These are phyloP conservation scores for Falco concolor DNA, from an alignment of 2,797 vertebrate species.

Conservation along the genomic window DNA sequence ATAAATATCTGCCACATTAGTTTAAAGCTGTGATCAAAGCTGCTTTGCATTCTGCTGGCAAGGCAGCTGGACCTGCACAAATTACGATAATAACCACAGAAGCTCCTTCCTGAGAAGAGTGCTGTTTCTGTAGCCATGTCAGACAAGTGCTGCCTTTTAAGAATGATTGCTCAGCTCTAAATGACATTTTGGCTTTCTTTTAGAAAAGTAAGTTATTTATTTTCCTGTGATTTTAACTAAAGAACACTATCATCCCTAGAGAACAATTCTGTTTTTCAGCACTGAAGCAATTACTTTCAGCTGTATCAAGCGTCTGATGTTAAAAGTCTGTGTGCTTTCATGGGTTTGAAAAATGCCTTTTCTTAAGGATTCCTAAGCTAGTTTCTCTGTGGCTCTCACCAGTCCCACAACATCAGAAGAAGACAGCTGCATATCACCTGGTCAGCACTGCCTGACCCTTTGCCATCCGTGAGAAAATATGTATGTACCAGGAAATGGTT, in stretches of 20 bases:
- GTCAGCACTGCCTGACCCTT: not conserved
- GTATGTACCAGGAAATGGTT: not conserved
- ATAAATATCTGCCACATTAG: slow-evolving; percentile 55
- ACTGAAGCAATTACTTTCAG: slow-evolving; percentile 48
- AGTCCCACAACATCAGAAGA: not conserved
- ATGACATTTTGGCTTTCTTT: slow-evolving; percentile 58
- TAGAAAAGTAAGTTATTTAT: slow-evolving; percentile 63
- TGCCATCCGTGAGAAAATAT: not conserved
- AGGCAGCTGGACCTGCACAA: slow-evolving; percentile 52
- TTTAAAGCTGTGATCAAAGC: slow-evolving; percentile 64
- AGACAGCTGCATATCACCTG: not conserved
- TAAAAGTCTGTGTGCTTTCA: not conserved
- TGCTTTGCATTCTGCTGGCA: slow-evolving; percentile 52
- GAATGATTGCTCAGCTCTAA: slow-evolving; percentile 64
- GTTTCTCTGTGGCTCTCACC: not conserved
- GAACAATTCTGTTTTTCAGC: slow-evolving; percentile 46
- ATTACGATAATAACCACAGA: slow-evolving; percentile 61
- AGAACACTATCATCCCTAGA: slow-evolving; percentile 50
- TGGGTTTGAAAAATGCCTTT: not conserved
- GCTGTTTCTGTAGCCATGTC: slow-evolving; percentile 42
- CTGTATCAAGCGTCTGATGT: slow-evolving; percentile 14
- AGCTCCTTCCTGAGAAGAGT: slow-evolving; percentile 55
- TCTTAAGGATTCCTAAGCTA: not conserved
- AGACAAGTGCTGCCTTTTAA: slow-evolving; percentile 62
- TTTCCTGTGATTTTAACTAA: slow-evolving; percentile 65